Evolutionary conservation across 2,888 invertebrate species (phyloP), one percentile per base, ranked within the genome.

Genomic region (Papilio gigon): DNA sequence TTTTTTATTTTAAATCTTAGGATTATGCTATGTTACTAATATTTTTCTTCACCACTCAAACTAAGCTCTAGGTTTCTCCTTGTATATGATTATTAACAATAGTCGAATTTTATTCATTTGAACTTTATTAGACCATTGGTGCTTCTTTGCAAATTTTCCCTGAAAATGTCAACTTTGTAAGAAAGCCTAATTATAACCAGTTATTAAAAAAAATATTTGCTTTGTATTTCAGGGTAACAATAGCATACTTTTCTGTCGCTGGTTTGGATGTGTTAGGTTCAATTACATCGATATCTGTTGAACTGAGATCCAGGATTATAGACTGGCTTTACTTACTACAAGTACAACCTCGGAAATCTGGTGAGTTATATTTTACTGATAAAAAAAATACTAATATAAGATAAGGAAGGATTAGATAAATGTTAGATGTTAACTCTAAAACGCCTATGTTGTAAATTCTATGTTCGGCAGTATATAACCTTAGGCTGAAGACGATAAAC

Each of bases 301-400:
- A 94, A 61, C 89, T 95, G 62, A 94, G 94, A 76, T 84, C 93
- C 70, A 93, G 94, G 70, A 96, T 98, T 44, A 95, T 98, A 72
- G 95, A 98, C 67, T 99, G 98, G 98, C 95, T 99, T 70, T 99
- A 99, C 85, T 94, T 95, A 33, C 93, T 98, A 25, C 97, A 98
- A 92, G 94, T 98, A 11, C 90, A 93, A 60, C 95, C 96, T 4
- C 81, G 84, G 71, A 86, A 88, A 76, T 89, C 88, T 68, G 89
- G 91, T 87, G 90, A 93, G 78, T 83, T 78, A 44, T 42, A 35
- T 20, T 65, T 65, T 50, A 25, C 11, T 22, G 11, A 47, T 11
- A 22, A 47, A 9, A 22, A 50, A 50, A 50, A 50, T 25, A 50
- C 22, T n/a, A n/a, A n/a, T n/a, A n/a, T n/a, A n/a, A n/a, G n/a